Conservation (phyloP, 2,113 vertebrate species). For the Alligator sinensis region DNA sequence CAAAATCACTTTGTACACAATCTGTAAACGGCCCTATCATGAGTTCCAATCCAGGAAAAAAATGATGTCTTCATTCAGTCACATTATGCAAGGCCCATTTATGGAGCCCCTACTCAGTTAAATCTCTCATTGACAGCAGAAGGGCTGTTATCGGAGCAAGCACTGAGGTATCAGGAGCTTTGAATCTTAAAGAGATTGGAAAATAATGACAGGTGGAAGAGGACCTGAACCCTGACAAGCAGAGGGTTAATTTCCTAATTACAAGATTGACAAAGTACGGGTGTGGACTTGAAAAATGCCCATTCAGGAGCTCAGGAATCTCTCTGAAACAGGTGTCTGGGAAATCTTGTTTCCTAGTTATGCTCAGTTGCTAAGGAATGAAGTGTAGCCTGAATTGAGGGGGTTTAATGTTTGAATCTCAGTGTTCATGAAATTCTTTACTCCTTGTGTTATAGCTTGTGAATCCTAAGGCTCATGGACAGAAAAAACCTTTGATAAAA, state of each 20-base stretch:
- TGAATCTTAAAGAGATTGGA: not conserved
- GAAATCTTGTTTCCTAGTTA: not conserved
- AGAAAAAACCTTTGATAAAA: not conserved
- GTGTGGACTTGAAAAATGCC: not conserved
- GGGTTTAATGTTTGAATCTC: not conserved
- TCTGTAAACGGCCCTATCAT: not conserved
- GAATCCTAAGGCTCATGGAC: not conserved
- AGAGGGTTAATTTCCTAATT: not conserved
- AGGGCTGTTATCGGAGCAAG: not conserved
- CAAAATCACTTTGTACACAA: not conserved
- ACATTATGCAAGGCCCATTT: accelerated
- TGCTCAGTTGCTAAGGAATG: not conserved
- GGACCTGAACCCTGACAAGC: not conserved
- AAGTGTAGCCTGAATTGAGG: not conserved
- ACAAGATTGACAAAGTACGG: not conserved
- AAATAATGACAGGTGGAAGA: not conserved
- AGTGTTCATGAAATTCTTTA: not conserved
- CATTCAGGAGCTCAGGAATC: not conserved
- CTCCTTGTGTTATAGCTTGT: not conserved
- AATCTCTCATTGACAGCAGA: not conserved
- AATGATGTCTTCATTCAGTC: not conserved
- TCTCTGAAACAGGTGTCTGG: not conserved
- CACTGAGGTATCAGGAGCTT: not conserved
- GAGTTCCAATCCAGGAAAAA: not conserved
- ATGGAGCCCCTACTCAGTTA: not conserved